Evolutionary conservation across 2,888 invertebrate species (phyloP), one percentile per base, ranked within the genome.

Genomic region (Germaria angustata): DNA sequence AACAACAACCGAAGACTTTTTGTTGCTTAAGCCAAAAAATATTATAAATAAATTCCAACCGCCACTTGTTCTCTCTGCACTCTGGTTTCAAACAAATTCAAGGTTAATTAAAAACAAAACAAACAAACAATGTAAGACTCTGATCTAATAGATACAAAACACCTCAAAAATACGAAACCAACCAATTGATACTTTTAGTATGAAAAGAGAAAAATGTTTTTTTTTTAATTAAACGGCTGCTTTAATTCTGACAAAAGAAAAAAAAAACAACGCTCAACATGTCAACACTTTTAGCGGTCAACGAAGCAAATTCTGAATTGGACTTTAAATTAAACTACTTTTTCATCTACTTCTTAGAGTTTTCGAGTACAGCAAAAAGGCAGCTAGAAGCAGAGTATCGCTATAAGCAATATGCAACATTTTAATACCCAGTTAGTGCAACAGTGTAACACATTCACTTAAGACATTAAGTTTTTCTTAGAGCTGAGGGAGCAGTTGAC

Each of bases 221-320:
- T 39, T 39, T n/a, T n/a, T n/a, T n/a, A n/a, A n/a, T n/a, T n/a
- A n/a, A n/a, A n/a, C n/a, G n/a, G n/a, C n/a, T n/a, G n/a, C n/a
- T n/a, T 13, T n/a, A 39, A 39, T 4, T 24, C 17, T 11, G 11
- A 22, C 11, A 20, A 13, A 7, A 36, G 39, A 59, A 39, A 22
- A 11, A 51, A 28, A 5, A 1, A 51, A 15, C 11, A 44, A 28
- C 28, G 28, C 28, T 28, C 68, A 71, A 72, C 49, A 66, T 81
- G 81, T 81, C 81, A 81, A 81, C 76, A 66, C 59, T 61, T 81
- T 81, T 81, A 76, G 44, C 81, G 81, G 81, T 81, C 81, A 81
- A 77, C 34, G 17, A 44, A 41, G 65, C 34, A 71, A 59, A 39
- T 13, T 71, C 36, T 53, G 53, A 76, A 66, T 81, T 81, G 76